These are phyloP conservation scores for Epinephelus awoara DNA, from an alignment of 2,797 vertebrate species.

Conservation along the genomic window DNA sequence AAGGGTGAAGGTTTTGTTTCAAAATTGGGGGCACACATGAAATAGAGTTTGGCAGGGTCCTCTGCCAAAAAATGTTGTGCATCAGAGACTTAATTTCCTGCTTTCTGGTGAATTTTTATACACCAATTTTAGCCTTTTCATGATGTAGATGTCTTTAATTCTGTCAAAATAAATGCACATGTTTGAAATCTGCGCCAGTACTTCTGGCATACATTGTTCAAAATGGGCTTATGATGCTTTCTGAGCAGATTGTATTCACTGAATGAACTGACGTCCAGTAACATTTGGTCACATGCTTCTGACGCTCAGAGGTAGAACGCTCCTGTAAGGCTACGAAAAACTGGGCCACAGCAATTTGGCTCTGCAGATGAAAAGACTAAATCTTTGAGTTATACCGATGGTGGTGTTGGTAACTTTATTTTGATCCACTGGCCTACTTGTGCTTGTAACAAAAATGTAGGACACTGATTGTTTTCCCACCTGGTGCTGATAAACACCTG, in stretches of 20 bases:
- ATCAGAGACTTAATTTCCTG: too few relatives aligned
- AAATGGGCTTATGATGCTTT: neutral
- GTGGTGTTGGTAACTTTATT: neutral
- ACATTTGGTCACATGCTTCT: neutral
- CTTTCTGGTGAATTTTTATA: too few relatives aligned
- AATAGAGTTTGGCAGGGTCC: too few relatives aligned
- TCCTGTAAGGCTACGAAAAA: neutral
- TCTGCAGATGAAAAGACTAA: neutral
- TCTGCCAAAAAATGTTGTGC: too few relatives aligned
- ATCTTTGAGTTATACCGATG: neutral
- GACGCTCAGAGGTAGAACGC: too few relatives aligned
- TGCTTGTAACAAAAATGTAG: slow-evolving; percentile 1
- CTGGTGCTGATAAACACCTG: neutral
- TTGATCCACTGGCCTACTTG: slow-evolving; percentile 35
- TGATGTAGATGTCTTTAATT: too few relatives aligned
- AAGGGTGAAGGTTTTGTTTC: too few relatives aligned
- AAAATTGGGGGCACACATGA: too few relatives aligned
- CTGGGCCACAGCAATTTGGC: slow-evolving; percentile 17
- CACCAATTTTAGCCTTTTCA: too few relatives aligned
- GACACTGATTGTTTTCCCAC: neutral
- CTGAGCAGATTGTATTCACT: neutral
- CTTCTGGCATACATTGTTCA: neutral
- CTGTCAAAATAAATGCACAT: too few relatives aligned
- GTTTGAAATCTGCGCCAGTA: too few relatives aligned
- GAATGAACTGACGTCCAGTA: neutral